These are phyloP conservation scores for Protosalanx chinensis DNA, from an alignment of 2,797 vertebrate species.

Conservation along the genomic window DNA sequence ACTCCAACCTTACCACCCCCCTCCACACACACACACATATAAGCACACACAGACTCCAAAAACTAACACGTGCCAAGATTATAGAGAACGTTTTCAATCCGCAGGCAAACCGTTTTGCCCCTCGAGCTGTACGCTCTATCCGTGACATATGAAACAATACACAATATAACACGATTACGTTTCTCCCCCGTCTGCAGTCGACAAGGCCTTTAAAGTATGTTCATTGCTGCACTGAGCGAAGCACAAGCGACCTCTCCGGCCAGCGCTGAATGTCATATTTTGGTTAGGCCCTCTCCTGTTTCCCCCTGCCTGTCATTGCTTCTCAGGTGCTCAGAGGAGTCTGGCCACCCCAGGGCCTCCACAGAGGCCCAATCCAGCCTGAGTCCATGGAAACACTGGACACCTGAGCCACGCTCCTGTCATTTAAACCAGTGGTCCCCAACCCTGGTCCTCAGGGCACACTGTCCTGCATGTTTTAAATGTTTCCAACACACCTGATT, in stretches of 20 bases:
- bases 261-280: too few species aligned
- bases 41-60: slow-evolving; percentile 18
- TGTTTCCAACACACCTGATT: too few species aligned
- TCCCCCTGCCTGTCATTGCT: not conserved
- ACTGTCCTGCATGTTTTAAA: too few species aligned
- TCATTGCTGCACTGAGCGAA: too few species aligned
- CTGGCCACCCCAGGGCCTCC: not conserved
- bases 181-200: slow-evolving; percentile 13
- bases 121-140: slow-evolving; percentile 31
- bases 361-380: slow-evolving; percentile 17
- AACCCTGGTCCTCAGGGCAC: too few species aligned
- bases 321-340: not conserved
- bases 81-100: too few species aligned
- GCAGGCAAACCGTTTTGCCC: slow-evolving; percentile 18
- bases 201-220: not conserved
- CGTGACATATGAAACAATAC: slow-evolving; percentile 30
- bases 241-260: too few species aligned
- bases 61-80: slow-evolving; percentile 38
- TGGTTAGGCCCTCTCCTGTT: not conserved
- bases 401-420: slow-evolving; percentile 27
- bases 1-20: not conserved
- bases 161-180: slow-evolving; percentile 32
- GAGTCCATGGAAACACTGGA: slow-evolving; percentile 21
- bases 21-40: not conserved
- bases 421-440: slow-evolving; percentile 11